phyloP scores from a whole-genome alignment of 2,113 vertebrate species.

The Butorides virescens region DNA sequence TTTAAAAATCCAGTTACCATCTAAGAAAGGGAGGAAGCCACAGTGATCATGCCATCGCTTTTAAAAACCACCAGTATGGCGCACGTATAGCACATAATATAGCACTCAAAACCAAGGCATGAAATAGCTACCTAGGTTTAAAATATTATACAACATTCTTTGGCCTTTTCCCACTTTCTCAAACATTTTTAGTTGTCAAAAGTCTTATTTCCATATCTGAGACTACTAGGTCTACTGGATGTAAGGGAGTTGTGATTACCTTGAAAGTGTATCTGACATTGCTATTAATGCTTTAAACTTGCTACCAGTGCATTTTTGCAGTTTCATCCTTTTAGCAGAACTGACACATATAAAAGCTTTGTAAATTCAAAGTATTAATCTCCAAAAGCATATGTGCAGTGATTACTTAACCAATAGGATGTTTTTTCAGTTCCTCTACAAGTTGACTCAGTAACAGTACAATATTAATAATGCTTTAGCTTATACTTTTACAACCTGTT shows the following conservation, averaged over 20 bases:
- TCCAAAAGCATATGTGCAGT: conserved; percentile 48
- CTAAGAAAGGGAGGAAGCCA: not conserved
- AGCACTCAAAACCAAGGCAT: not conserved
- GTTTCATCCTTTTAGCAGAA: conserved; percentile 60
- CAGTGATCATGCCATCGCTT: not conserved
- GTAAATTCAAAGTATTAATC: conserved; percentile 47
- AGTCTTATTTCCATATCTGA: conserved; percentile 60
- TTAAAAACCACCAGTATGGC: not conserved
- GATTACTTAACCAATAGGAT: conserved; percentile 55
- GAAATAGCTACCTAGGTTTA: not conserved
- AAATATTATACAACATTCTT: not conserved
- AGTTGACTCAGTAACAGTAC: conserved; percentile 48
- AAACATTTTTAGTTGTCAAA: conserved; percentile 18
- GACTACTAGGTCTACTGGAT: conserved; percentile 13
- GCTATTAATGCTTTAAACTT: conserved; percentile 48
- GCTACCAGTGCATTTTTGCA: conserved; percentile 43
- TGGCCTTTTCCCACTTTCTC: not conserved
- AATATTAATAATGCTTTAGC: conserved; percentile 57
- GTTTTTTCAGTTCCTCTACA: conserved; percentile 10
- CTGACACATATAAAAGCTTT: conserved; percentile 43
- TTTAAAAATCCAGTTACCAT: not conserved
- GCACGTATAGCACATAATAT: accelerated
- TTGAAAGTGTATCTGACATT: conserved; percentile 50
- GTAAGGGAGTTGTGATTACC: conserved; percentile 44
- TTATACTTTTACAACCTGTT: conserved; percentile 60